These are phyloP conservation scores for Eristalinus aeneus DNA, from an alignment of 2,888 invertebrate species.

Conservation along the genomic window DNA sequence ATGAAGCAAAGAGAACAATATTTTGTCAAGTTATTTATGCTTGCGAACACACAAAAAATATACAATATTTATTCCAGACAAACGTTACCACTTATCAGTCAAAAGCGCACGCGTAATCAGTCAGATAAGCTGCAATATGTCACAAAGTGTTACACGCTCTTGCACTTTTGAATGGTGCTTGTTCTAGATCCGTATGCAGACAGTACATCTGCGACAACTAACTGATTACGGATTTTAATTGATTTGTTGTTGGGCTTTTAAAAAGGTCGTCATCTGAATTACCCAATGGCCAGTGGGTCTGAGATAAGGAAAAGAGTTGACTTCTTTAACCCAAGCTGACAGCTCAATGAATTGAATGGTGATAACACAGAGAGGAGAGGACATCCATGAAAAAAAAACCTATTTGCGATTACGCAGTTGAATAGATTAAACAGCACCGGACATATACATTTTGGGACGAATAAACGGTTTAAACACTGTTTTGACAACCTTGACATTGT, in stretches of 20 bases:
- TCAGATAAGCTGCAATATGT: neutral
- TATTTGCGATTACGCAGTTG: conserved; percentile 1
- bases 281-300: conserved; percentile 14
- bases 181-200: conserved; percentile 2
- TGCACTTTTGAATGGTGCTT: conserved; percentile 6
- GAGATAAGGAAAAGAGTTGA: conserved; percentile 3
- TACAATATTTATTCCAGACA: conserved; percentile 5
- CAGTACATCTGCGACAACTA: neutral
- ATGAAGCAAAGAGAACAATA: too few species aligned
- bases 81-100: conserved; percentile 4
- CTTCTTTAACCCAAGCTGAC: neutral
- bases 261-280: conserved; percentile 14
- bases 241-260: neutral
- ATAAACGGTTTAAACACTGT: neutral
- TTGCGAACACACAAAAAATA: too few species aligned
- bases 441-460: neutral
- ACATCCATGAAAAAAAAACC: neutral
- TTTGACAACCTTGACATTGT: conserved; percentile 19
- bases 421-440: neutral
- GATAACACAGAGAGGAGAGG: neutral
- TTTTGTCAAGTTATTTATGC: too few species aligned
- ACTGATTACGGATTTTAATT: neutral
- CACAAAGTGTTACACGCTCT: conserved; percentile 2
- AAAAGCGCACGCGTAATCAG: neutral
- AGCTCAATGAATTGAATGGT: neutral